Percentiles rank a stretch among this genome's conserved stretches.
phyloP scores from a whole-genome alignment of 1,140 invertebrate species.

The Cotesia typhae region DNA sequence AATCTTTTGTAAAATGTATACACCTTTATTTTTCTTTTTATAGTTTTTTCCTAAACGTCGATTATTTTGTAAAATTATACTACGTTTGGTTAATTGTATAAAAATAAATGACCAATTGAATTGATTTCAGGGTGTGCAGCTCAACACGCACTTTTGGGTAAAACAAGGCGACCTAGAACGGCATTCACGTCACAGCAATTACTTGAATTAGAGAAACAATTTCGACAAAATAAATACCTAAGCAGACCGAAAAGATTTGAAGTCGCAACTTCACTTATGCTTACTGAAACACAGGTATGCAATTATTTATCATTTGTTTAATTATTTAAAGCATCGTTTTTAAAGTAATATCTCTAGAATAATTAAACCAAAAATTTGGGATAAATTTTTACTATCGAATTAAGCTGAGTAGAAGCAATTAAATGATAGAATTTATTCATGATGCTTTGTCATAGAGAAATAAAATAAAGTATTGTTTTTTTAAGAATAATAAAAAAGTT shows the following conservation, averaged over 20 bases:
- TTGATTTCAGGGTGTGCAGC: conserved; percentile 66
- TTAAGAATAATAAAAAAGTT: too few species aligned
- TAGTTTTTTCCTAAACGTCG: too few species aligned
- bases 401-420: too few species aligned
- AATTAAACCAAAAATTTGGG: too few species aligned
- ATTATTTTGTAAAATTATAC: background rate
- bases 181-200: conserved; percentile 98
- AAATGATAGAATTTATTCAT: too few species aligned
- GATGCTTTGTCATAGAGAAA: too few species aligned
- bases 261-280: conserved; percentile 95
- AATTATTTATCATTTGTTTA: background rate
- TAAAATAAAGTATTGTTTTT: too few species aligned
- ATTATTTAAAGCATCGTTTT: too few species aligned
- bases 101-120: conserved; percentile 34
- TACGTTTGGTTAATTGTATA: background rate
- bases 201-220: conserved; percentile 97
- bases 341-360: too few species aligned
- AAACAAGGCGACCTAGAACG: conserved; percentile 93
- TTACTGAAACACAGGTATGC: conserved; percentile 96
- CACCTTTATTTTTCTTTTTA: background rate
- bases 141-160: conserved; percentile 87
- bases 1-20: conserved; percentile 3
- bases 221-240: conserved; percentile 98
- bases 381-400: too few species aligned
- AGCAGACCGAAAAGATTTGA: conserved; percentile 98